phyloP scores from a whole-genome alignment of 23 tunicate genomes.

The Diplosoma virens region DNA sequence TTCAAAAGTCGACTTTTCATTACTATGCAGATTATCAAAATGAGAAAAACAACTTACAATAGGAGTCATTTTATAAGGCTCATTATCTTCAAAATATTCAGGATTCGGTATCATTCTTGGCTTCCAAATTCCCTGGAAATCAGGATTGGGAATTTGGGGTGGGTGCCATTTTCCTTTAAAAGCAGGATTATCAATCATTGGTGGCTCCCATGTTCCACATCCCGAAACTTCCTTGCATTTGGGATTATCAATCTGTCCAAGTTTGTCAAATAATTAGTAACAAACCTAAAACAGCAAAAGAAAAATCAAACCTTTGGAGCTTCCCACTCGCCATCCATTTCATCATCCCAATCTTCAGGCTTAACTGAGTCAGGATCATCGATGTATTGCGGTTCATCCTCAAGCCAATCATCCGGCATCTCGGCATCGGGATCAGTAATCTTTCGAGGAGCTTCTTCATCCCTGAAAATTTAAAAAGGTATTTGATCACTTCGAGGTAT shows the following conservation, averaged over 20 bases:
- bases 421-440: constrained; percentile 84
- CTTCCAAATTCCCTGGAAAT: constrained; percentile 89
- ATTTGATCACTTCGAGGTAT: too few species aligned
- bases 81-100: constrained; percentile 69
- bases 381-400: constrained; percentile 73
- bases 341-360: constrained; percentile 99
- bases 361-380: constrained; percentile 79
- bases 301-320: constrained; percentile 64
- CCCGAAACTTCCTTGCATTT: constrained; percentile 78
- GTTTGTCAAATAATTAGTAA: neutral
- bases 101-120: constrained; percentile 91
- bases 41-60: constrained; percentile 67
- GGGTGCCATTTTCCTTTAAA: constrained; percentile 94
- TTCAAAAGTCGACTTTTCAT: too few species aligned
- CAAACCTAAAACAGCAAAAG: too few species aligned
- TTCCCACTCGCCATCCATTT: constrained; percentile 99
- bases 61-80: constrained; percentile 82
- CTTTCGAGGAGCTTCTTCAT: constrained; percentile 88
- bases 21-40: too few species aligned
- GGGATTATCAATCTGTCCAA: constrained; percentile 64
- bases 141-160: constrained; percentile 76
- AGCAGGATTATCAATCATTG: constrained; percentile 71
- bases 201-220: constrained; percentile 93
- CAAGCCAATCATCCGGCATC: constrained; percentile 97
- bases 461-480: constrained; percentile 37